Evolutionary conservation across 2,888 invertebrate species (phyloP), one percentile per base, ranked within the genome.

Genomic region (Amphipoea oculea): DNA sequence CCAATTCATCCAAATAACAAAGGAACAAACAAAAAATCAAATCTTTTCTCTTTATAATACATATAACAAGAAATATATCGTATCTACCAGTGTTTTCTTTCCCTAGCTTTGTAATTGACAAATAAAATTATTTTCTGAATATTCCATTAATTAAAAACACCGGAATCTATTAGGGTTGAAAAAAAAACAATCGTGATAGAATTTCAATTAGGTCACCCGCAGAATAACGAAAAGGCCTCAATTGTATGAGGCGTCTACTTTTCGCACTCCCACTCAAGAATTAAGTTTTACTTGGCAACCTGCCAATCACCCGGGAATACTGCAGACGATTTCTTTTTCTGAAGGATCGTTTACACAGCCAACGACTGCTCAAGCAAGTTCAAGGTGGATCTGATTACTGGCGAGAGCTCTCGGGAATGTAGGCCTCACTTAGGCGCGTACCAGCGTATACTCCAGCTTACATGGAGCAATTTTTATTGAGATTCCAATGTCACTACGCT

Each of bases 381-480:
- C 85, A 89, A 88, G 78, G 89, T 87, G 66, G 73, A 60, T 66
- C 66, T 71, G 70, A 83, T 79, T 74, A 60, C 73, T 66, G 72
- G 42, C 48, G 60, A 68, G 85, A 73, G 51, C 48, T 45, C 40
- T 54, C 14, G n/a, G 66, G 86, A 82, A 86, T 88, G 83, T 77
- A 83, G 76, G 62, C 77, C 78, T 82, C 70, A 74, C 80, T 73
- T 79, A 83, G 57, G 45, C 73, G 51, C 86, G 82, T 89, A 67
- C 75, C 78, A 82, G 76, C 60, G 29, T 76, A 45, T 72, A 73
- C 60, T 72, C 71, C 20, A 66, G 76, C 65, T 78, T 86, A 69
- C 73, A 78, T 60, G 67, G 67, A 88, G 72, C 54, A 80, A 80
- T 88, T 82, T 86, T 86, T 88, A 88, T 88, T 88, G 84, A 82